phyloP scores from a whole-genome alignment of 2,113 vertebrate species.

The Labeo catla region DNA sequence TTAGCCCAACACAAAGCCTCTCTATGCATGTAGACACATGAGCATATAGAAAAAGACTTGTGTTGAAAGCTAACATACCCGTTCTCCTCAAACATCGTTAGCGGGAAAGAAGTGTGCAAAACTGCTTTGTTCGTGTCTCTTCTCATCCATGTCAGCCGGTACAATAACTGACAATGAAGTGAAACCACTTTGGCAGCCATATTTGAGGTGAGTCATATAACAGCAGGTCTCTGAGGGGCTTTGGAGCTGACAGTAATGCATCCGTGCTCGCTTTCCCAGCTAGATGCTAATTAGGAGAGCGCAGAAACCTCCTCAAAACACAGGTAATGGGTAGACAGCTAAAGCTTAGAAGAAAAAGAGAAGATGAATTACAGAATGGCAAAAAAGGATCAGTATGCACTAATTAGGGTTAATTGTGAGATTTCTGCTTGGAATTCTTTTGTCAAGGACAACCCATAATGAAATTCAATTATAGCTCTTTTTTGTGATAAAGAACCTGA shows the following conservation, averaged over 20 bases:
- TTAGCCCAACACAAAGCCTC: slow-evolving; percentile 35
- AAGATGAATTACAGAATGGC: neutral
- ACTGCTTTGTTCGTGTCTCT: slow-evolving; percentile 73
- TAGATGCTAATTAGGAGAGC: slow-evolving; percentile 21
- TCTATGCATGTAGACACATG: slow-evolving; percentile 10
- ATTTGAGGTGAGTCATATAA: slow-evolving; percentile 57
- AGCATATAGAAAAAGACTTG: slow-evolving; percentile 4
- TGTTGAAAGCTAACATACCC: slow-evolving; percentile 5
- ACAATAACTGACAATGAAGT: slow-evolving; percentile 45
- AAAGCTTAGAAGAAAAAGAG: neutral
- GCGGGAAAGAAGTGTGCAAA: slow-evolving; percentile 60
- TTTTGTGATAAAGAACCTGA: neutral
- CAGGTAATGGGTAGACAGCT: neutral
- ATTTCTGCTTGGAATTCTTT: neutral
- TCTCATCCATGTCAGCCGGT: slow-evolving; percentile 61
- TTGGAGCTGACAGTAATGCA: slow-evolving; percentile 23
- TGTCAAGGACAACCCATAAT: neutral
- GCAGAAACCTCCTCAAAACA: slow-evolving; percentile 8
- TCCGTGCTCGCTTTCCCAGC: neutral
- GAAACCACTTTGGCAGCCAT: slow-evolving; percentile 53
- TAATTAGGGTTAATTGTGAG: slow-evolving; percentile 25
- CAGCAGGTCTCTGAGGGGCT: slow-evolving; percentile 42
- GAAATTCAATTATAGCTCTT: neutral
- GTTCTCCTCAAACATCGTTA: slow-evolving; percentile 50
- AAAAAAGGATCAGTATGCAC: slow-evolving; percentile 2